phyloP scores from a whole-genome alignment of 1,140 invertebrate species.

The Tetragonula clypearis region DNA sequence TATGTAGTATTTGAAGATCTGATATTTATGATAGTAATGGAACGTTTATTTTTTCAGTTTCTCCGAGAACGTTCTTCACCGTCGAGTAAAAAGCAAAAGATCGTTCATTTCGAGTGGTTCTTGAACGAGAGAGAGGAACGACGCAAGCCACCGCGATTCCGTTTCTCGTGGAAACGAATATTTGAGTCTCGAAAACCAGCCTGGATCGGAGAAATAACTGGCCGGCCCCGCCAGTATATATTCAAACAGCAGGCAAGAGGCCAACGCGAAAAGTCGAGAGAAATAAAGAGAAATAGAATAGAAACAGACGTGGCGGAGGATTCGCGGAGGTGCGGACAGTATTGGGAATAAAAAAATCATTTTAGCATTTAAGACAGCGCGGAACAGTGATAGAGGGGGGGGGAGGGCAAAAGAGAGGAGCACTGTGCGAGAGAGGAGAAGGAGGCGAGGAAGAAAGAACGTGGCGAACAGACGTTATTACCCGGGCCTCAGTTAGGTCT shows the following conservation, averaged over 20 bases:
- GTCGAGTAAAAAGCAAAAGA: not conserved
- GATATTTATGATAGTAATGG: not conserved
- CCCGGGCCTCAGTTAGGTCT: constrained; percentile 32
- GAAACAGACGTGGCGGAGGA: not conserved
- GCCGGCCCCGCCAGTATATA: constrained; percentile 36
- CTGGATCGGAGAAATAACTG: constrained; percentile 45
- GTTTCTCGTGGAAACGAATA: not conserved
- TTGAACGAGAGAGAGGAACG: not conserved
- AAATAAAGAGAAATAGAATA: not conserved
- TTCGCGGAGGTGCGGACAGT: not conserved
- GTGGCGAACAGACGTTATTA: constrained; percentile 31
- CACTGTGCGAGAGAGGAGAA: not conserved
- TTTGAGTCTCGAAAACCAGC: constrained; percentile 32
- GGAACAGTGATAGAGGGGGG: not conserved
- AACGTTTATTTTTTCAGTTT: not conserved
- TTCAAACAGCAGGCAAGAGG: not conserved
- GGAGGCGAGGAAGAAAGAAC: not conserved
- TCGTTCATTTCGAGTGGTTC: no score
- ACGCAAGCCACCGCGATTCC: not conserved
- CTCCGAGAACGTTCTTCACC: not conserved
- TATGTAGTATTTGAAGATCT: not conserved
- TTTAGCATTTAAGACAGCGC: constrained; percentile 39
- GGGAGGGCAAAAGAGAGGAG: not conserved
- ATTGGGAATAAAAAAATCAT: constrained; percentile 46
- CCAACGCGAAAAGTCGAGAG: not conserved